These are phyloP conservation scores for Lophius piscatorius DNA, from an alignment of 2,113 vertebrate genomes.

Conservation along the genomic window DNA sequence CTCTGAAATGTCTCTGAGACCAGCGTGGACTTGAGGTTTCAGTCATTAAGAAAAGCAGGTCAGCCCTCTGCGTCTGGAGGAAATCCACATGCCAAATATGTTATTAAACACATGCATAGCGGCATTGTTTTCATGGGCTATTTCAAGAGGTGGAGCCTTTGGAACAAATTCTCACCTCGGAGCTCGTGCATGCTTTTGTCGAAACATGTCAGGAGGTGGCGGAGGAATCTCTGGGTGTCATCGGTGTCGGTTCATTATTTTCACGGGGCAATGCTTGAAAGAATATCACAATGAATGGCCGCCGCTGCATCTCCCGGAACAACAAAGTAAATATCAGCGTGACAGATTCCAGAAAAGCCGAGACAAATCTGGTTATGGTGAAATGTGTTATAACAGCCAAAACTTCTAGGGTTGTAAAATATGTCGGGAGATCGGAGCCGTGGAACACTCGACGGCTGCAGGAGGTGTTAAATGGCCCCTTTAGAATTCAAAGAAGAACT, in stretches of 20 bases:
- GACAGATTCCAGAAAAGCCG: not conserved
- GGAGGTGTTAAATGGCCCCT: not conserved
- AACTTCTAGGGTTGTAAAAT: too few species aligned
- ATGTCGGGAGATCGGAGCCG: not conserved
- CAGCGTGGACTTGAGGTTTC: conserved; percentile 59
- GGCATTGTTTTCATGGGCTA: conserved; percentile 63
- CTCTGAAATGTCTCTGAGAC: conserved; percentile 60
- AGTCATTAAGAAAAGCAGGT: conserved; percentile 77
- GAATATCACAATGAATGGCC: not conserved
- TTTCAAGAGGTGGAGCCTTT: conserved; percentile 32
- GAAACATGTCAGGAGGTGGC: conserved; percentile 2
- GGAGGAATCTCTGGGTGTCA: not conserved
- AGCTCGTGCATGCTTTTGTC: conserved; percentile 7
- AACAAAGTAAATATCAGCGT: not conserved
- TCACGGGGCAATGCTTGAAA: too few species aligned
- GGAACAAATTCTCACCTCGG: conserved; percentile 41
- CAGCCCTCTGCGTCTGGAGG: conserved; percentile 57
- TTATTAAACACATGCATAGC: conserved; percentile 53
- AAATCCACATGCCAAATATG: conserved; percentile 56
- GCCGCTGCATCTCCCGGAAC: not conserved
- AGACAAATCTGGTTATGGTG: too few species aligned
- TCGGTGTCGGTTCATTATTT: too few species aligned
- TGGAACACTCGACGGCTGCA: not conserved
- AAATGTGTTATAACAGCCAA: too few species aligned
- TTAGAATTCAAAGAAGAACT: not conserved